Evolutionary conservation across 1,140 invertebrate species (phyloP), one percentile per base, ranked within the genome.

Genomic region (Coenobita brevimanus): DNA sequence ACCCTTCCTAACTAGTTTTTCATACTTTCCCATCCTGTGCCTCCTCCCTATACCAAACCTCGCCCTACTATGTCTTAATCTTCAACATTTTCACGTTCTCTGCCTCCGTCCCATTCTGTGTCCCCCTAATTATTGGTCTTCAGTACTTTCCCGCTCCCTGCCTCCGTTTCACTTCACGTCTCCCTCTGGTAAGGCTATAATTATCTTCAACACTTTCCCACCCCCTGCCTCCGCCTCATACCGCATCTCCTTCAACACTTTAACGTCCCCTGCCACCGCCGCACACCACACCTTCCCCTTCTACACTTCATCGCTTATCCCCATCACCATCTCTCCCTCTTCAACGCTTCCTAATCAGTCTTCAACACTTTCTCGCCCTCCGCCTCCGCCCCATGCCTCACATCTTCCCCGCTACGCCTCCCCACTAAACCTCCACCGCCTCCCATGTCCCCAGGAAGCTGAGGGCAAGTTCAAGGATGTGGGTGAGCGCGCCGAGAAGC

Each of bases 311-410:
- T n/a, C n/a, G n/a, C n/a, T n/a, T n/a, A n/a, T n/a, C 0, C 33
- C 67, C 27, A 0, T 6, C 67, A 33, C 1, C 8, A 27, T 69
- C 1, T n/a, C 17, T 1, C n/a, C 3, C n/a, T 3, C 64, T 8
- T 2, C 21, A 1, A 13, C n/a, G 2, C 3, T 3, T 6, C 33
- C 3, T 27, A 6, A 30, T 0, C 2, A 24, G 15, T 0, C 21
- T 15, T 6, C 21, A 24, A 8, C 64, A 30, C 2, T 38, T 36
- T n/a, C 3, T 0, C n/a, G 15, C 3, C 3, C 1, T 27, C 6
- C 21, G 17, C 8, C 24, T 8, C 6, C 33, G 1, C 0, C 3
- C 21, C 1, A 0, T 0, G 1, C n/a, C 3, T 2, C 1, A 6
- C 17, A 50, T 67, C n/a, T 67, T 24, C n/a, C 62, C 62, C 62